Evolutionary conservation across 2,797 vertebrate species (phyloP).

Genomic region (Ptychadena robeensis): DNA sequence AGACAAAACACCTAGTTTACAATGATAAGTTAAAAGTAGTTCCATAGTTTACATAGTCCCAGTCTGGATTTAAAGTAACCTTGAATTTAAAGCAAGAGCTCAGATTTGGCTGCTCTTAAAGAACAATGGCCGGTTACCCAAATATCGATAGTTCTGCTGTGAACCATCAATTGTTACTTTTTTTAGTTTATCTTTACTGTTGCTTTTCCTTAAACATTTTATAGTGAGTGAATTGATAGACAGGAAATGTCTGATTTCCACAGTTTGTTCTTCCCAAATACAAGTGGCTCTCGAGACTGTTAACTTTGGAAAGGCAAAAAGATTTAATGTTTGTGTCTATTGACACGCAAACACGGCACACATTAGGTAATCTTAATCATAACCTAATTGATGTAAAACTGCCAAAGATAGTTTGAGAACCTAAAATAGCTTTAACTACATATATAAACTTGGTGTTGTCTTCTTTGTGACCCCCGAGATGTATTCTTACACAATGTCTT

Average conservation of each 20-base stretch:
- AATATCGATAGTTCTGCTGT: too few species aligned
- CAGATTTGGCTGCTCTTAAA: too few species aligned
- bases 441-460: too few species aligned
- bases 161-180: background rate
- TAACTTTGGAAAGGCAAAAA: too few species aligned
- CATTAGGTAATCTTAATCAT: too few species aligned
- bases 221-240: background rate
- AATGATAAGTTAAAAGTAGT: too few species aligned
- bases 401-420: background rate
- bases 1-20: background rate
- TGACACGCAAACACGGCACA: background rate
- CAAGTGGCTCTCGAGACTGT: background rate
- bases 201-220: background rate
- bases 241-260: background rate
- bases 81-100: too few species aligned
- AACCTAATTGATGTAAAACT: background rate
- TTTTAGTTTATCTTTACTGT: background rate
- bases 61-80: too few species aligned
- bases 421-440: background rate
- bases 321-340: background rate
- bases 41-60: too few species aligned
- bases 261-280: background rate
- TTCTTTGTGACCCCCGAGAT: too few species aligned
- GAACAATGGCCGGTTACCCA: background rate
- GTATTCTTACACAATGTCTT: too few species aligned